These are phyloP conservation scores for Hemistola chrysoprasaria DNA, from an alignment of 2,888 invertebrate species.

Conservation along the genomic window DNA sequence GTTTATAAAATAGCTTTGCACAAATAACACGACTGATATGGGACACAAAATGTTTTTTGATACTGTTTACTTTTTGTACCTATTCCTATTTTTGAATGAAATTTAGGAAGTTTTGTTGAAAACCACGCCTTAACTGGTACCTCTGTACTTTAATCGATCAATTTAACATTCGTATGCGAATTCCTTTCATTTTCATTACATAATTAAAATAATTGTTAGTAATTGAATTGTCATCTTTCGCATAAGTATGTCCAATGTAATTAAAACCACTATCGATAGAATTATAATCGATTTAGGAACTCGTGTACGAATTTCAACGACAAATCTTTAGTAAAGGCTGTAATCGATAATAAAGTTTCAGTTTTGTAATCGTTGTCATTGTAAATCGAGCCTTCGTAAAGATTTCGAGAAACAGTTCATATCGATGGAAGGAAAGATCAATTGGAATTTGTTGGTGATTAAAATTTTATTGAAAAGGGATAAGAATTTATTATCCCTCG, in stretches of 20 bases:
- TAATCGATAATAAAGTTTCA: conserved; percentile 62
- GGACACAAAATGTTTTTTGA: conserved; percentile 81
- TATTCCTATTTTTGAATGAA: conserved; percentile 65
- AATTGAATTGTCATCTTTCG: conserved; percentile 25
- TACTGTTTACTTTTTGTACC: conserved; percentile 73
- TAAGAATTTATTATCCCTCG: conserved; percentile 10
- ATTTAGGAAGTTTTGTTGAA: conserved; percentile 53
- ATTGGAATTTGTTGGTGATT: conserved; percentile 28
- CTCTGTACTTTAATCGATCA: conserved; percentile 43
- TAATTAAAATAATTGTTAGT: conserved; percentile 27
- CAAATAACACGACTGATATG: conserved; percentile 79
- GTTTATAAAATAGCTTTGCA: conserved; percentile 74
- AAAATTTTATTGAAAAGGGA: conserved; percentile 1
- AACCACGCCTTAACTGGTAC: conserved; percentile 61
- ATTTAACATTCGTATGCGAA: conserved; percentile 54
- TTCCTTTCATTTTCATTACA: conserved; percentile 41
- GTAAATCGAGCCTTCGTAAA: conserved; percentile 44
- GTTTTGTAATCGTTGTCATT: conserved; percentile 35
- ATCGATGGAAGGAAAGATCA: conserved; percentile 29
- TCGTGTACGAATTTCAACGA: conserved; percentile 50
- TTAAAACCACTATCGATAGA: conserved; percentile 9
- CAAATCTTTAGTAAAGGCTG: conserved; percentile 52
- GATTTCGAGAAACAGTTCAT: conserved; percentile 39
- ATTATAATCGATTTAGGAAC: conserved; percentile 35
- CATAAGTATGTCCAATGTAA: conserved; percentile 25